Evolutionary conservation across 2,797 vertebrate species (phyloP).

Genomic region (Spinibarbus caldwelli): DNA sequence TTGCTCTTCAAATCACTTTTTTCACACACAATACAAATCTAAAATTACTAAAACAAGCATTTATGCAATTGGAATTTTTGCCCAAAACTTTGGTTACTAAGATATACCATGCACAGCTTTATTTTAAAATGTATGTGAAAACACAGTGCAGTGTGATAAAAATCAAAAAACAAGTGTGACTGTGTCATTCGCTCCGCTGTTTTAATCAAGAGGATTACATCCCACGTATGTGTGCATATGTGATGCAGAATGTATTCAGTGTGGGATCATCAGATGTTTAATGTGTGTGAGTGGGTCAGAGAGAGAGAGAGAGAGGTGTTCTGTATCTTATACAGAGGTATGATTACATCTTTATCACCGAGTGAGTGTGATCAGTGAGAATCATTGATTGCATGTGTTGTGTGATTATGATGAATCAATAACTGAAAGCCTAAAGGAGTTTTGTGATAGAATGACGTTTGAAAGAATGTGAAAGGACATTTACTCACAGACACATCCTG

Average conservation of each 20-base stretch:
- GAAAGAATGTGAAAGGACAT: not conserved
- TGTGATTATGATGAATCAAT: conserved; percentile 39
- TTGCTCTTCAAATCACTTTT: too few relatives aligned
- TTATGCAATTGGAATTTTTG: not conserved
- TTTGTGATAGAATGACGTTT: conserved; percentile 61
- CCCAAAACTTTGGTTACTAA: not conserved
- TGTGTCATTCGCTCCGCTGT: not conserved
- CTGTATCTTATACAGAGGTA: not conserved
- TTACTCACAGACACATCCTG: not conserved
- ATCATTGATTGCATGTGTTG: not conserved
- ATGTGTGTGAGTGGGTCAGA: conserved; percentile 4
- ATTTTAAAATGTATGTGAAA: not conserved
- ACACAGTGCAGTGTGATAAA: not conserved
- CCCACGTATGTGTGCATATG: not conserved
- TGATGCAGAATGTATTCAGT: not conserved
- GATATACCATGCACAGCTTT: too few relatives aligned
- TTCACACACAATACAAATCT: not conserved
- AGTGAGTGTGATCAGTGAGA: not conserved
- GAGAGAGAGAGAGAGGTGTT: conserved; percentile 2
- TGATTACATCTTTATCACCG: not conserved
- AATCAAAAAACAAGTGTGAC: not conserved
- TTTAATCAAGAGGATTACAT: conserved; percentile 32
- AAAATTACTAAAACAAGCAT: not conserved
- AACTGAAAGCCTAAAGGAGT: conserved; percentile 77
- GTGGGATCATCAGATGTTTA: conserved; percentile 12